phyloP scores from a whole-genome alignment of 2,888 invertebrate genomes.

The Pardosa pseudoannulata region DNA sequence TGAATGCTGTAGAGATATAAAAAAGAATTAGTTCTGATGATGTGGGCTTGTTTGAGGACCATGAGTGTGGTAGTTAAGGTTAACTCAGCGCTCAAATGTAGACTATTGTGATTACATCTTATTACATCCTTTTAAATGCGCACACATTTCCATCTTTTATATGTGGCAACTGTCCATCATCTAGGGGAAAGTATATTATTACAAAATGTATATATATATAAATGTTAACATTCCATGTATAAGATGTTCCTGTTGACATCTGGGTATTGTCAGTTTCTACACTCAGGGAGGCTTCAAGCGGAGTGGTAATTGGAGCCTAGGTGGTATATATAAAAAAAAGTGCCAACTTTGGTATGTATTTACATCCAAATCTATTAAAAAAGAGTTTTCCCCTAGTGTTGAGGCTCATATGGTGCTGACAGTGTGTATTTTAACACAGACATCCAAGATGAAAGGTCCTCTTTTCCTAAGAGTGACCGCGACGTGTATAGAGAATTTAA shows the following conservation, averaged over 20 bases:
- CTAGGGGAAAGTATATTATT: conserved; percentile 50
- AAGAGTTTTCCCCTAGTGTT: conserved; percentile 44
- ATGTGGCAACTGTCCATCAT: conserved; percentile 58
- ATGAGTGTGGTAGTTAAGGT: conserved; percentile 50
- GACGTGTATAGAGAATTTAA: conserved; percentile 63
- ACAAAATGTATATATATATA: conserved; percentile 59
- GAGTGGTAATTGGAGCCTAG: conserved; percentile 20
- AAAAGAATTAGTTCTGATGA: not conserved
- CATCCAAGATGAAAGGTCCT: conserved; percentile 47
- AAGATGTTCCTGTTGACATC: conserved; percentile 67
- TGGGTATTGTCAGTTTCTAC: conserved; percentile 48
- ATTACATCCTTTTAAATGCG: conserved; percentile 69
- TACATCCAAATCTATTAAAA: conserved; percentile 65
- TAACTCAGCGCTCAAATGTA: conserved; percentile 64
- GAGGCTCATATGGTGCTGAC: conserved; percentile 66
- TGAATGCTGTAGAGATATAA: not conserved
- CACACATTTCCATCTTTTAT: conserved; percentile 70
- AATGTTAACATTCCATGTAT: conserved; percentile 68
- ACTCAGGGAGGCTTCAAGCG: conserved; percentile 60
- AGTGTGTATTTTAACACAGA: conserved; percentile 64
- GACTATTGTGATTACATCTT: conserved; percentile 70
- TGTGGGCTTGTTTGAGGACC: conserved; percentile 58
- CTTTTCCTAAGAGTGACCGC: conserved; percentile 50
- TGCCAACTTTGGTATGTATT: conserved; percentile 65
- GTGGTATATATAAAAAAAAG: conserved; percentile 61